These are phyloP conservation scores for Nyctalus aviator DNA, from an alignment of 2,797 vertebrate genomes.

Conservation along the genomic window DNA sequence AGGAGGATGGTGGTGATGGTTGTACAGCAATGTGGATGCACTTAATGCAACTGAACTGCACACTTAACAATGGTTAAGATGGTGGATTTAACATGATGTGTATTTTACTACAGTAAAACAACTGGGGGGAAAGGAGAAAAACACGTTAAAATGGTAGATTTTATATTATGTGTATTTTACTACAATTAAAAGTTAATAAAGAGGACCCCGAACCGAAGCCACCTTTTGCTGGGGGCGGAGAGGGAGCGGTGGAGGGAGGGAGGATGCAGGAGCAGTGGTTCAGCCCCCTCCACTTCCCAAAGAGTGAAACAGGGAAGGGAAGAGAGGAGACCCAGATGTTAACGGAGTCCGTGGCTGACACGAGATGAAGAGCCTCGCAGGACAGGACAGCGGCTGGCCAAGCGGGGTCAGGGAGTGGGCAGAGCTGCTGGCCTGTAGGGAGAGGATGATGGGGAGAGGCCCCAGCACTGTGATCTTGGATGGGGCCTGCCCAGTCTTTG, in stretches of 20 bases:
- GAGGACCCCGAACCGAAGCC: not conserved
- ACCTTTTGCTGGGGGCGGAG: not conserved
- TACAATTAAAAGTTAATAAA: not conserved
- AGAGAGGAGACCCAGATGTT: not conserved
- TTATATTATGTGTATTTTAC: not conserved
- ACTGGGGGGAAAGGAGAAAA: not conserved
- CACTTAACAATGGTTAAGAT: not conserved
- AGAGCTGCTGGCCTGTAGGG: not conserved
- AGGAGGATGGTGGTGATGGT: not conserved
- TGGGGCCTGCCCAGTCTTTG: not conserved
- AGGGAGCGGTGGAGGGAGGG: too few relatives aligned
- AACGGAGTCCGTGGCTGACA: not conserved
- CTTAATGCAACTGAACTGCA: not conserved
- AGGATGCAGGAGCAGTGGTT: not conserved
- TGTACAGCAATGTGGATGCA: accelerated
- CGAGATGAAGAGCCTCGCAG: not conserved
- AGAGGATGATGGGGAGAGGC: not conserved
- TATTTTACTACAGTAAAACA: not conserved
- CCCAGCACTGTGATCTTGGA: not conserved
- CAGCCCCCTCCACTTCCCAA: not conserved
- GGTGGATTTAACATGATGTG: not conserved
- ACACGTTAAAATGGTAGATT: not conserved
- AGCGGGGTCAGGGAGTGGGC: accelerated
- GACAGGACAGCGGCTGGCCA: not conserved
- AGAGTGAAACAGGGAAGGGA: not conserved